Conservation (phyloP, 1,140 invertebrate genomes). For the Planococcus citri region DNA sequence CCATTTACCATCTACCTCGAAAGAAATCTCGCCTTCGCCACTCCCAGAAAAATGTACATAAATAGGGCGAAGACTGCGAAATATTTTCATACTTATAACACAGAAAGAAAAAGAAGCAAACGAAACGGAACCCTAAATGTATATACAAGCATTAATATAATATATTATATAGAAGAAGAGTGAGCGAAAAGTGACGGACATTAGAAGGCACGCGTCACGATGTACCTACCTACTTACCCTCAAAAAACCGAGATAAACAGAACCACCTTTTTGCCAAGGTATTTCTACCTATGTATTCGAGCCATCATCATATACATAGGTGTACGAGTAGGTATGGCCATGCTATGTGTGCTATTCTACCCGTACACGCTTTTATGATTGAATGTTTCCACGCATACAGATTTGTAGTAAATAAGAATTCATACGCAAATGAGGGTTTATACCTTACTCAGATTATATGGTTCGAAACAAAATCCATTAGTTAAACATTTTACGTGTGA, state of each 20-base stretch:
- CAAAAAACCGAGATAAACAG: not conserved
- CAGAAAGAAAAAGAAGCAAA: too few species aligned
- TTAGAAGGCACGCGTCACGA: not conserved
- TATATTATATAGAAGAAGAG: not conserved
- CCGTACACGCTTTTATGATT: conserved; percentile 1
- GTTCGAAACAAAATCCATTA: conserved; percentile 3
- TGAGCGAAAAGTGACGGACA: not conserved
- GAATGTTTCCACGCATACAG: not conserved
- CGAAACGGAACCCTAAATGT: too few species aligned
- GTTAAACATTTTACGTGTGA: conserved; percentile 7
- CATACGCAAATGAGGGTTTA: conserved; percentile 5
- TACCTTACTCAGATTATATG: conserved; percentile 7
- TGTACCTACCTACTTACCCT: not conserved
- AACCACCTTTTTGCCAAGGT: not conserved
- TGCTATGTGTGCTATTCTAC: too few species aligned
- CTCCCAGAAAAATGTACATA: too few species aligned
- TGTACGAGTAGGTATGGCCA: too few species aligned
- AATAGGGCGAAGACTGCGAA: too few species aligned
- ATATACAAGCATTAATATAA: not conserved
- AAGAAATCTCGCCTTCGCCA: too few species aligned
- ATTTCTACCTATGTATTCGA: not conserved
- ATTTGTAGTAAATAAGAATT: not conserved
- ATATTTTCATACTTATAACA: too few species aligned
- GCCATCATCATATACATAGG: not conserved
- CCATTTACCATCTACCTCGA: too few species aligned